Percentiles rank a stretch among this genome's conserved stretches.
Conservation (phyloP, 2,797 vertebrate genomes). For the Peromyscus melanophrys region DNA sequence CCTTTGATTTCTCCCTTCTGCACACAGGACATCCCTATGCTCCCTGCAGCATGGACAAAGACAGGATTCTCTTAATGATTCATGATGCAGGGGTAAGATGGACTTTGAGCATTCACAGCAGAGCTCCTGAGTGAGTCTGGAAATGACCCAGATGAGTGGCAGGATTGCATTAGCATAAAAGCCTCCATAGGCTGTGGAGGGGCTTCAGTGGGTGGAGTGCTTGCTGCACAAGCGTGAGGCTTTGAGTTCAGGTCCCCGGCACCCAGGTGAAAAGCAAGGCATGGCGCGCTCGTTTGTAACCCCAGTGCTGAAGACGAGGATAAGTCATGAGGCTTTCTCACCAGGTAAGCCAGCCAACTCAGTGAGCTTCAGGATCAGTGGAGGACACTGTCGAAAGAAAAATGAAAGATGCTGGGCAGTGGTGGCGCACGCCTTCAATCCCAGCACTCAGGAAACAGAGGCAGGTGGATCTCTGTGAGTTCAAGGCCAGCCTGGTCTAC, state of each 20-base stretch:
- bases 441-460: too few species aligned
- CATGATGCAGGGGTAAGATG: constrained; percentile 92
- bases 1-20: constrained; percentile 59
- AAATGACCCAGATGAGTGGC: not conserved
- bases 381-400: not conserved
- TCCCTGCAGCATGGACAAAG: constrained; percentile 83
- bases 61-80: constrained; percentile 92
- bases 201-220: not conserved
- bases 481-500: too few species aligned
- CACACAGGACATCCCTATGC: constrained; percentile 78
- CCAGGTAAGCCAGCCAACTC: not conserved
- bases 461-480: too few species aligned
- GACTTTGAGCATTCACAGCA: not conserved
- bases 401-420: not conserved
- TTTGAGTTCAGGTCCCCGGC: not conserved
- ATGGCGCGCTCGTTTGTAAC: not conserved
- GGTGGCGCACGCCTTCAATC: too few species aligned
- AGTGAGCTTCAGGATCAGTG: not conserved
- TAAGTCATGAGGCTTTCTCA: not conserved
- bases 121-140: not conserved
- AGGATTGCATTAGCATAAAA: not conserved
- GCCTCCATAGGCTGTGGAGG: not conserved
- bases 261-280: not conserved
- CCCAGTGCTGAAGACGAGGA: not conserved
- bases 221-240: too few species aligned